Evolutionary conservation across 2,888 invertebrate genomes (phyloP).

Genomic region (Ochlodes sylvanus): DNA sequence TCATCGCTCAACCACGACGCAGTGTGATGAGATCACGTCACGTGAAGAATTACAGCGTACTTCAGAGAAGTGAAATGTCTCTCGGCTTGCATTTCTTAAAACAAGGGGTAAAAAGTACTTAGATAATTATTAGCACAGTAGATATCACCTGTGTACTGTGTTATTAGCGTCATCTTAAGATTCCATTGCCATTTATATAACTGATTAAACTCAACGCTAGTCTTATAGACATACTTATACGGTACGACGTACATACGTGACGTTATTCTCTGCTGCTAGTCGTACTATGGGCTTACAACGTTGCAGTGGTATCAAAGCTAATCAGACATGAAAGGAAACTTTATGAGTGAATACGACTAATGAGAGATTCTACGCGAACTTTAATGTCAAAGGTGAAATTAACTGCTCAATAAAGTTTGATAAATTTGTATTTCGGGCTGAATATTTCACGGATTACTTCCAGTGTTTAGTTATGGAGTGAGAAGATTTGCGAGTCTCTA

Average conservation of each 20-base stretch:
- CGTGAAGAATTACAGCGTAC: not conserved
- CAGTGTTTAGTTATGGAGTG: conserved; percentile 14
- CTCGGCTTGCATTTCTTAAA: not conserved
- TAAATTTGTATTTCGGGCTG: conserved; percentile 20
- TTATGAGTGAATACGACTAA: conserved; percentile 10
- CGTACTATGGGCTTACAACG: not conserved
- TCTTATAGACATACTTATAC: too few relatives aligned
- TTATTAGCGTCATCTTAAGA: too few relatives aligned
- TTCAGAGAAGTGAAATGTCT: not conserved
- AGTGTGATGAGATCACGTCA: conserved; percentile 19
- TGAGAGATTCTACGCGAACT: not conserved
- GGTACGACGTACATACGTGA: too few relatives aligned
- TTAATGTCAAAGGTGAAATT: conserved; percentile 14
- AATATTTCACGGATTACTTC: conserved; percentile 7
- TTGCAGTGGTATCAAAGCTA: not conserved
- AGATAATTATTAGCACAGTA: not conserved
- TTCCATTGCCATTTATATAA: too few relatives aligned
- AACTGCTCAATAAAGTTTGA: conserved; percentile 7
- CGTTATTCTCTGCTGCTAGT: too few relatives aligned
- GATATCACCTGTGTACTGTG: too few relatives aligned
- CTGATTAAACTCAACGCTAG: too few relatives aligned
- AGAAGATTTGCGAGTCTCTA: conserved; percentile 7
- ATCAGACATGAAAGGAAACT: conserved; percentile 3
- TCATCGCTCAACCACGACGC: conserved; percentile 11
- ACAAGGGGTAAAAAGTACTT: too few relatives aligned